Base-by-base conservation (phyloP, 2,113 vertebrate genomes). In the Chascanopsetta lugubris region DNA sequence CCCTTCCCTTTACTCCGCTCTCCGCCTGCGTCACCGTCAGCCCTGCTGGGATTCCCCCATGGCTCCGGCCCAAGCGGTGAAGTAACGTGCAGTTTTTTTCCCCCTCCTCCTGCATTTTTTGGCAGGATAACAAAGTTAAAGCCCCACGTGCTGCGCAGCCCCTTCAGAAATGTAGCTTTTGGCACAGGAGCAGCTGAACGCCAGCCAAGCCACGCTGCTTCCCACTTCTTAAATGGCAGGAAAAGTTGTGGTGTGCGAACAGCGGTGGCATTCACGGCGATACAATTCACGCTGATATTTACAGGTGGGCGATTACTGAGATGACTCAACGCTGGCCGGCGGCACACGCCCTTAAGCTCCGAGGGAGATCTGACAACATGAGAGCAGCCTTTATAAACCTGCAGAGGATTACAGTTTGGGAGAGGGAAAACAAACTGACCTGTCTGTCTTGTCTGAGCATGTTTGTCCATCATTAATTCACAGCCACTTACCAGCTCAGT, bases 161-260 rank as follows among this genome's bases (percentile, higher is more conserved):
- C 34, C 49, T 76, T 75, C 24, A 70, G 77, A 85, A 79, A 81
- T 73, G 83, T 85, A 72, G 72, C 72, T 82, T 90, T 89, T 91
- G 88, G 89, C 90, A 90, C 64, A 72, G 53, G 61, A 81, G 66
- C 88, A 89, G 84, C 61, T 93, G 91, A 92, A 81, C 67, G 45
- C 7, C 3, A 54, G 89, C 90, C 90, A 92, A 92, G 63, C 84
- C 77, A 72, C 64, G 30, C 30, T 54, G 66, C 43, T 61, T 73
- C 53, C 49, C 25, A 45, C 59, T 68, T 59, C 55, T 64, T 53
- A 45, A 63, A 66, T 66, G 43, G 68, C 66, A 75, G 66, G 36
- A 46, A 55, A 75, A 42, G 55, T 45, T 84, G 64, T 57, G 63
- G 72, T 43, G 55, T 38, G n/a, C 53, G 63, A 24, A 72, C 46